phyloP scores from a whole-genome alignment of 2,888 invertebrate genomes.

The Mystacides longicornis region DNA sequence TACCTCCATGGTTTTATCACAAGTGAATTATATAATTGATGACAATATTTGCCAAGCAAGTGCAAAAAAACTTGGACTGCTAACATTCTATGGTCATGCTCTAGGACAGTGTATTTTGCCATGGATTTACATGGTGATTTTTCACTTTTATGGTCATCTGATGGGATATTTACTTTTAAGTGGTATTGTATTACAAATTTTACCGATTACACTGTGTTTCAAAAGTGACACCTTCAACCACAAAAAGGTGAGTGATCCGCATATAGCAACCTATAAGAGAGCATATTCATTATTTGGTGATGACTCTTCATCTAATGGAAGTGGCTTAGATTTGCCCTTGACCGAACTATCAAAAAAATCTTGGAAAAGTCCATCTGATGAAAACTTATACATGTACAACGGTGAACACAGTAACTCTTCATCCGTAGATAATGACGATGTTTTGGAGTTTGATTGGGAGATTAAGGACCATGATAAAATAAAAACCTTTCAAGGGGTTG shows the following conservation, averaged over 20 bases:
- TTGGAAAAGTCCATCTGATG: slow-evolving; percentile 45
- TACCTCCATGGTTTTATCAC: slow-evolving; percentile 42
- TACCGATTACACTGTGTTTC: slow-evolving; percentile 40
- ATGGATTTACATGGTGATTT: slow-evolving; percentile 39
- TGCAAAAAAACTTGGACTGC: slow-evolving; percentile 36
- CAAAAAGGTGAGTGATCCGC: not conserved
- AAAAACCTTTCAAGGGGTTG: slow-evolving; percentile 44
- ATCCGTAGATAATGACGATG: slow-evolving; percentile 13
- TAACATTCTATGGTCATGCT: slow-evolving; percentile 43
- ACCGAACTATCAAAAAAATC: slow-evolving; percentile 36
- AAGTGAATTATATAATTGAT: slow-evolving; percentile 44
- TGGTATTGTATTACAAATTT: slow-evolving; percentile 40
- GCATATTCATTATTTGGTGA: slow-evolving; percentile 40
- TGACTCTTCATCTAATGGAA: slow-evolving; percentile 25
- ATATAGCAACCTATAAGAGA: slow-evolving; percentile 4
- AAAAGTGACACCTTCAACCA: slow-evolving; percentile 32
- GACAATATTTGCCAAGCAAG: slow-evolving; percentile 43
- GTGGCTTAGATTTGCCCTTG: slow-evolving; percentile 39
- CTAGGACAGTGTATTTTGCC: slow-evolving; percentile 43
- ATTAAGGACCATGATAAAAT: slow-evolving; percentile 43
- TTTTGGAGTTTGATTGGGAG: slow-evolving; percentile 24
- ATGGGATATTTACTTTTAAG: slow-evolving; percentile 38
- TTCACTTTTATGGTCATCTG: slow-evolving; percentile 39
- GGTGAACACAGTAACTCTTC: slow-evolving; percentile 27
- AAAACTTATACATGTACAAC: slow-evolving; percentile 33